Conservation (phyloP, 2,888 invertebrate genomes). For the Latheticus oryzae region DNA sequence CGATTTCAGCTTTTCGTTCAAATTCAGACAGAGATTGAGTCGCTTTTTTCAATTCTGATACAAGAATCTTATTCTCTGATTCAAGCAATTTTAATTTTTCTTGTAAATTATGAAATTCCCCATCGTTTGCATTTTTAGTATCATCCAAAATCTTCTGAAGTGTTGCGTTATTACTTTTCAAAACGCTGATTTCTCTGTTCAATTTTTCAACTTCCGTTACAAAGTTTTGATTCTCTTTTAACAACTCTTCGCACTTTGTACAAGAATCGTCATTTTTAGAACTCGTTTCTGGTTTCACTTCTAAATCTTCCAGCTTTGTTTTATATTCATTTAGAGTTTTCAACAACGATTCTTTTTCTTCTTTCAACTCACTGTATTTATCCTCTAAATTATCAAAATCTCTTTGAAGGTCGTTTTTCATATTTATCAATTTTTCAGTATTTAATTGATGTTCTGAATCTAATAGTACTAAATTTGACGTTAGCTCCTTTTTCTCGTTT, state of each 20-base stretch:
- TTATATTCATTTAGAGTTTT: slow-evolving; percentile 65
- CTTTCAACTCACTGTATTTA: slow-evolving; percentile 68
- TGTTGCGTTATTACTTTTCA: slow-evolving; percentile 49
- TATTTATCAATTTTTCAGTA: slow-evolving; percentile 58
- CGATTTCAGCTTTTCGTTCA: slow-evolving; percentile 50
- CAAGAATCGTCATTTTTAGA: slow-evolving; percentile 14
- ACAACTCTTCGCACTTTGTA: slow-evolving; percentile 40
- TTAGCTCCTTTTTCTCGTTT: slow-evolving; percentile 59
- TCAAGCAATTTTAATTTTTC: slow-evolving; percentile 50
- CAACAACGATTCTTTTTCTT: slow-evolving; percentile 70
- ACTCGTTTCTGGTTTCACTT: slow-evolving; percentile 58
- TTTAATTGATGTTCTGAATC: slow-evolving; percentile 63
- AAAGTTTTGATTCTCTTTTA: slow-evolving; percentile 48
- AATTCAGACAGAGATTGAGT: slow-evolving; percentile 45
- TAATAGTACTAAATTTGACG: slow-evolving; percentile 59
- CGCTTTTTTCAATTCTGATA: slow-evolving; percentile 50
- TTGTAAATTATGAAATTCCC: slow-evolving; percentile 55
- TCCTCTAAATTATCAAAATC: slow-evolving; percentile 62
- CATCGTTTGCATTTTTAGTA: slow-evolving; percentile 56
- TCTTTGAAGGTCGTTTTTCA: slow-evolving; percentile 60
- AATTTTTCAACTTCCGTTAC: slow-evolving; percentile 54
- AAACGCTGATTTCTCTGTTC: slow-evolving; percentile 53
- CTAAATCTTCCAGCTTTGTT: slow-evolving; percentile 63
- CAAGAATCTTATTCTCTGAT: slow-evolving; percentile 58
- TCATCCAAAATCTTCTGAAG: slow-evolving; percentile 50